phyloP scores from a whole-genome alignment of 2,888 invertebrate species.

The Eulithis testata region DNA sequence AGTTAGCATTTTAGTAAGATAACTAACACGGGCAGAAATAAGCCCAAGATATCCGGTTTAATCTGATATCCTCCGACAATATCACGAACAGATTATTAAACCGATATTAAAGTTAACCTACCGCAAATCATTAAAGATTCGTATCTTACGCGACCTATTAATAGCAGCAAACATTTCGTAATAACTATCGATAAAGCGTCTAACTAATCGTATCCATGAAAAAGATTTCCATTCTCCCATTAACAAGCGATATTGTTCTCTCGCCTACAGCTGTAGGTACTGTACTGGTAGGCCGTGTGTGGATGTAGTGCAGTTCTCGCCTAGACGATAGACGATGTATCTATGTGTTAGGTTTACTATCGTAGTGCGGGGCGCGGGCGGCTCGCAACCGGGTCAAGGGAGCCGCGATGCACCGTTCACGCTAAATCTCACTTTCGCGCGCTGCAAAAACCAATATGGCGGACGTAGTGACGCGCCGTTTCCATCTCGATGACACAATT shows the following conservation, averaged over 20 bases:
- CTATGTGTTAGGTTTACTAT: slow-evolving; percentile 70
- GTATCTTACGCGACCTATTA: slow-evolving; percentile 46
- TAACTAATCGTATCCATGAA: slow-evolving; percentile 55
- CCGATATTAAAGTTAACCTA: slow-evolving; percentile 38
- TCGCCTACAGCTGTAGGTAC: slow-evolving; percentile 19
- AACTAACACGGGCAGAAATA: neutral
- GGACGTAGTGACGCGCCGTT: slow-evolving; percentile 68
- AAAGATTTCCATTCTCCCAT: slow-evolving; percentile 57
- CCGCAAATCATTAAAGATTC: slow-evolving; percentile 41
- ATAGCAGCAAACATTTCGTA: slow-evolving; percentile 44
- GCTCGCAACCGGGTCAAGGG: slow-evolving; percentile 80
- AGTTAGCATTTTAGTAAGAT: neutral
- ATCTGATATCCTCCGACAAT: slow-evolving; percentile 50
- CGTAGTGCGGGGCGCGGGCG: slow-evolving; percentile 61
- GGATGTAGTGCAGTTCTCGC: slow-evolving; percentile 51
- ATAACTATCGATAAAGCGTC: slow-evolving; percentile 42
- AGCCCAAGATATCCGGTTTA: slow-evolving; percentile 41
- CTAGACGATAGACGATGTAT: slow-evolving; percentile 55
- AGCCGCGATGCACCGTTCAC: slow-evolving; percentile 82
- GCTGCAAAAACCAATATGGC: slow-evolving; percentile 78
- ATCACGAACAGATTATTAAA: slow-evolving; percentile 45
- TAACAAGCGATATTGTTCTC: slow-evolving; percentile 42
- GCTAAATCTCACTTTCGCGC: slow-evolving; percentile 85
- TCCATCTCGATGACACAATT: slow-evolving; percentile 71
- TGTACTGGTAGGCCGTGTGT: slow-evolving; percentile 5